phyloP scores from a whole-genome alignment of 2,888 invertebrate genomes.

The Yponomeuta cagnagella region DNA sequence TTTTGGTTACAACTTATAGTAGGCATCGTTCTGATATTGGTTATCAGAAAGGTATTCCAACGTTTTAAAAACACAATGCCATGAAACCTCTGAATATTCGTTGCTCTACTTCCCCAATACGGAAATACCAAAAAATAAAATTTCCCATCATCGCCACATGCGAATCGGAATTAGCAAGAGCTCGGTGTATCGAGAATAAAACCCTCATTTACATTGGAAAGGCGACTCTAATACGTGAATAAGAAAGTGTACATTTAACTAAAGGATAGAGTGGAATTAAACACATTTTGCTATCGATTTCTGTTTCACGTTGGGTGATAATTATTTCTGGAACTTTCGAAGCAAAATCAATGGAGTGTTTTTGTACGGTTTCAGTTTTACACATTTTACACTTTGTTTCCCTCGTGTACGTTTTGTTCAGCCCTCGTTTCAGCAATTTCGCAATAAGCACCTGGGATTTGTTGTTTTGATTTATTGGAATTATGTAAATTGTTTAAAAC shows the following conservation, averaged over 20 bases:
- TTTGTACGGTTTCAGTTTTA: neutral
- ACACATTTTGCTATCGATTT: conserved; percentile 11
- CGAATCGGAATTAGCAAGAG: conserved; percentile 55
- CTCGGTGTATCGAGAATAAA: conserved; percentile 39
- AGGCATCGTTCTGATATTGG: too few species aligned
- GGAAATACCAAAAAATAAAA: conserved; percentile 55
- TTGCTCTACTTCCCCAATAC: conserved; percentile 36
- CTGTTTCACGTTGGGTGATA: conserved; percentile 1
- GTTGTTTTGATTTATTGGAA: neutral
- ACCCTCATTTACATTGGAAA: conserved; percentile 33
- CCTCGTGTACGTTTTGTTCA: neutral
- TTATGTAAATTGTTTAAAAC: neutral
- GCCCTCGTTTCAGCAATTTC: neutral
- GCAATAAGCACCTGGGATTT: neutral
- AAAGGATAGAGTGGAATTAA: neutral
- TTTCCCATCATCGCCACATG: conserved; percentile 56
- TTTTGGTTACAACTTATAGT: too few species aligned
- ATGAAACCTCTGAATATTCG: conserved; percentile 20
- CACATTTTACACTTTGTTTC: neutral
- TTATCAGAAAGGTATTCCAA: neutral
- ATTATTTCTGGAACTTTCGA: conserved; percentile 4
- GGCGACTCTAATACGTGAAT: conserved; percentile 12
- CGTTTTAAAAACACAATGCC: neutral
- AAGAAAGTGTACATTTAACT: neutral
- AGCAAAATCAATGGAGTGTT: neutral